Evolutionary conservation across 2,797 vertebrate genomes (phyloP).

Genomic region (Erpetoichthys calabaricus): DNA sequence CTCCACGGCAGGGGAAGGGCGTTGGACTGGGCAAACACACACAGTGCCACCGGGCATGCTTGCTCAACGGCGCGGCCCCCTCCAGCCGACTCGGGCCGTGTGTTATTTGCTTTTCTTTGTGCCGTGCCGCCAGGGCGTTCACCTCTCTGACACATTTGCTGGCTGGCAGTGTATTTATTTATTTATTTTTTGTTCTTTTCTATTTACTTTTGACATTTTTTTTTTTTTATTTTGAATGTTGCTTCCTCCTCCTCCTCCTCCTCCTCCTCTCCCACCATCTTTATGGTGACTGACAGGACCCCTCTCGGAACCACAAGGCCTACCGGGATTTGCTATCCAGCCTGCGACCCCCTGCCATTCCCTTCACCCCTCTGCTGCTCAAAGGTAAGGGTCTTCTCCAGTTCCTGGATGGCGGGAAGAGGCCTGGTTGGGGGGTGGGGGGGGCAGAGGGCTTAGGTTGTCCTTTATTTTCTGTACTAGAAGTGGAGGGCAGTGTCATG

Average conservation of each 20-base stretch:
- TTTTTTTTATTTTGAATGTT: neutral
- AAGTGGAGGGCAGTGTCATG: no score
- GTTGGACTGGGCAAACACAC: neutral
- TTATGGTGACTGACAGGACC: conserved; percentile 49
- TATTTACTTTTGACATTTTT: neutral
- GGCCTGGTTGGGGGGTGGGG: neutral
- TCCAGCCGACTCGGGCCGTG: conserved; percentile 1
- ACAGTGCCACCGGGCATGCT: neutral
- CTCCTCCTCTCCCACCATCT: neutral
- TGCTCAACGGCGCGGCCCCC: neutral
- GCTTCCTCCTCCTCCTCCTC: neutral
- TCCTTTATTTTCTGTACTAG: no score
- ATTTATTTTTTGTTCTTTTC: no score
- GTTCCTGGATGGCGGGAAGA: neutral
- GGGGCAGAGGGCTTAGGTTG: no score
- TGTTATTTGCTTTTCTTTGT: neutral
- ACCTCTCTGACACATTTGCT: neutral
- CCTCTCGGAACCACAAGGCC: conserved; percentile 87
- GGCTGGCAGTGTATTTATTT: neutral
- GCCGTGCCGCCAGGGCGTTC: neutral
- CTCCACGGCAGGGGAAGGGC: neutral
- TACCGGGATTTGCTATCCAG: conserved; percentile 81
- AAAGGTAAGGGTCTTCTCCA: conserved; percentile 55
- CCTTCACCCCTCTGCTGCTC: conserved; percentile 83
- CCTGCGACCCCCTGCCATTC: conserved; percentile 81